Evolutionary conservation across 2,797 vertebrate genomes (phyloP).

Genomic region (Parauchenoglanis punctatus): DNA sequence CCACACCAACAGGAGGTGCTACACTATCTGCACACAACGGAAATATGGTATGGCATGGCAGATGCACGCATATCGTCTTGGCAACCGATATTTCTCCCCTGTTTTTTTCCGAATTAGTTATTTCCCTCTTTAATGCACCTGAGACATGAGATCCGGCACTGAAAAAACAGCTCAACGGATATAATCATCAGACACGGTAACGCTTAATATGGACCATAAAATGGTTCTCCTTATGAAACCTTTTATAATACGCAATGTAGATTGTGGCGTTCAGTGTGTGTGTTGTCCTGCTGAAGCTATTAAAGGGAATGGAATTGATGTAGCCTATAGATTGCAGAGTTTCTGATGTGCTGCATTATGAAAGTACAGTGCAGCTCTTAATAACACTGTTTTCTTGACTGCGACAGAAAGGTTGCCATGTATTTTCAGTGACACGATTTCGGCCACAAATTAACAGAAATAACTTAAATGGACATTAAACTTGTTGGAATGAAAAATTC

Average conservation of each 20-base stretch:
- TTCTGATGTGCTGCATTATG: background rate
- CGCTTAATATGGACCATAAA: background rate
- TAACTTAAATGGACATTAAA: background rate
- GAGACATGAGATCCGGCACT: slow-evolving; percentile 63
- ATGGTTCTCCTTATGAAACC: background rate
- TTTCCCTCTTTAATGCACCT: slow-evolving; percentile 12
- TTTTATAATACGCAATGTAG: background rate
- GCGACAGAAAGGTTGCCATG: background rate
- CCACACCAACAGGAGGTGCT: slow-evolving; percentile 76
- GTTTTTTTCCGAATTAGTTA: slow-evolving; percentile 48
- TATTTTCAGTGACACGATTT: background rate
- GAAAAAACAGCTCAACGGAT: slow-evolving; percentile 68
- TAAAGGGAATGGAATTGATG: background rate
- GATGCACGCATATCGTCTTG: slow-evolving; percentile 41
- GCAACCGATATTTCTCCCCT: background rate
- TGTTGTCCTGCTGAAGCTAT: background rate
- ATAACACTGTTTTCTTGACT: background rate
- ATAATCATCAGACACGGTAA: slow-evolving; percentile 35
- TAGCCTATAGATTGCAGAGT: background rate
- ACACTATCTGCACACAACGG: slow-evolving; percentile 48
- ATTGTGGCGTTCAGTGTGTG: background rate
- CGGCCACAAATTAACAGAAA: background rate
- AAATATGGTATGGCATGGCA: slow-evolving; percentile 34
- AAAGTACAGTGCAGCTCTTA: background rate
- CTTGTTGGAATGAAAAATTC: background rate